Evolutionary conservation across 2,797 vertebrate genomes (phyloP).

Genomic region (Enteromius radiatus): DNA sequence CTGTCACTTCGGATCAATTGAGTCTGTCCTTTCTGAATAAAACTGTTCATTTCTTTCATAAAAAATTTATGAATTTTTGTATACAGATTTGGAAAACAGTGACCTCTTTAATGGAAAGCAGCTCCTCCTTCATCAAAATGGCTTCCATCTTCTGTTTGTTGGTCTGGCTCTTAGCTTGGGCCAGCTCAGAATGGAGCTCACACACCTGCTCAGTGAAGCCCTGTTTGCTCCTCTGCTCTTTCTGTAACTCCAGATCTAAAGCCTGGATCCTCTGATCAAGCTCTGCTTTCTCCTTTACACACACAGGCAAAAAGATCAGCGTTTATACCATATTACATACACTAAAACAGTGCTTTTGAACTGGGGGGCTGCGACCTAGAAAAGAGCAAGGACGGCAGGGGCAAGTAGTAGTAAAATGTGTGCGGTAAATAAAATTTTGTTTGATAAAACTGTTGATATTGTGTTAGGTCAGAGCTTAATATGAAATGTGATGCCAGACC

Average conservation of each 20-base stretch:
- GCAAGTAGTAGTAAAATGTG: not conserved
- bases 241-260: conserved; percentile 67
- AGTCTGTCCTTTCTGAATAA: not conserved
- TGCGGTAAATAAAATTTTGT: not conserved
- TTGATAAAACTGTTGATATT: not conserved
- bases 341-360: not conserved
- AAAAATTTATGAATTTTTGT: not conserved
- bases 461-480: not conserved
- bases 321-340: not conserved
- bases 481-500: conserved; percentile 63
- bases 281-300: conserved; percentile 71
- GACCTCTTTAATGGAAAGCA: conserved; percentile 64
- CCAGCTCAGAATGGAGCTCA: conserved; percentile 65
- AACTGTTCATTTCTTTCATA: not conserved
- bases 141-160: conserved; percentile 65
- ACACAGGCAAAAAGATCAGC: not conserved
- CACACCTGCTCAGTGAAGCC: conserved; percentile 65
- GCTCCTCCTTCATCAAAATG: conserved; percentile 62
- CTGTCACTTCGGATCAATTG: not conserved
- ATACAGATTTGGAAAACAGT: conserved; percentile 1
- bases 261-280: conserved; percentile 65
- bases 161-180: conserved; percentile 53
- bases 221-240: conserved; percentile 59
- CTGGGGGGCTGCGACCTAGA: not conserved
- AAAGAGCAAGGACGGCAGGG: too few relatives aligned